A percentile compares a stretch with the other conserved stretches of the same genome.
These are phyloP conservation scores for Cryptophagus acutangulus DNA, from an alignment of 2,888 invertebrate species.

Conservation along the genomic window DNA sequence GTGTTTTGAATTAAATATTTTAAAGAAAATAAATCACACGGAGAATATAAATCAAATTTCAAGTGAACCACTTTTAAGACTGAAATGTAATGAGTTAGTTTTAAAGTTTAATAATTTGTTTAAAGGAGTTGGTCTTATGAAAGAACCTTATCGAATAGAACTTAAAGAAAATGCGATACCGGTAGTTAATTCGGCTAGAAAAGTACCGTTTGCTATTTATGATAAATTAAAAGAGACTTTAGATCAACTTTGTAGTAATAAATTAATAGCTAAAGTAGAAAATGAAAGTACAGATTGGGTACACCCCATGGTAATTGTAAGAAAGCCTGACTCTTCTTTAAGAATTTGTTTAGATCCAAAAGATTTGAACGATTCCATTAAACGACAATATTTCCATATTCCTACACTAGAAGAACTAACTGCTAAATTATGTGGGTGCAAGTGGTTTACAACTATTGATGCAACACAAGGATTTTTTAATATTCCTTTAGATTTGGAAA, in stretches of 20 bases:
- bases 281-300: slow-evolving; percentile 27
- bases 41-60: not conserved
- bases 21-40: too few species aligned
- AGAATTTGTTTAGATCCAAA: slow-evolving; percentile 22
- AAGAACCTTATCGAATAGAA: slow-evolving; percentile 3
- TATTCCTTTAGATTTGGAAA: slow-evolving; percentile 18
- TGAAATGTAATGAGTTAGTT: slow-evolving; percentile 4
- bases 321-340: slow-evolving; percentile 18
- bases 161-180: not conserved
- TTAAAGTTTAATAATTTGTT: slow-evolving; percentile 8
- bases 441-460: slow-evolving; percentile 13
- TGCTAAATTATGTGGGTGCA: not conserved
- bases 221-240: slow-evolving; percentile 22
- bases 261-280: slow-evolving; percentile 24
- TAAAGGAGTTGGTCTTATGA: slow-evolving; percentile 6
- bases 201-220: slow-evolving; percentile 5
- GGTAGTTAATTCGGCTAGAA: slow-evolving; percentile 1
- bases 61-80: too few species aligned
- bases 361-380: slow-evolving; percentile 22
- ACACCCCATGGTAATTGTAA: slow-evolving; percentile 25
- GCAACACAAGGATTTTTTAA: slow-evolving; percentile 14
- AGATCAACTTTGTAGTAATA: slow-evolving; percentile 19
- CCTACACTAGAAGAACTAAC: slow-evolving; percentile 24
- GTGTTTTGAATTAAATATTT: not conserved
- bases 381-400: slow-evolving; percentile 19